Base-by-base conservation (phyloP, 2,113 vertebrate species). In the Salvelinus alpinus region DNA sequence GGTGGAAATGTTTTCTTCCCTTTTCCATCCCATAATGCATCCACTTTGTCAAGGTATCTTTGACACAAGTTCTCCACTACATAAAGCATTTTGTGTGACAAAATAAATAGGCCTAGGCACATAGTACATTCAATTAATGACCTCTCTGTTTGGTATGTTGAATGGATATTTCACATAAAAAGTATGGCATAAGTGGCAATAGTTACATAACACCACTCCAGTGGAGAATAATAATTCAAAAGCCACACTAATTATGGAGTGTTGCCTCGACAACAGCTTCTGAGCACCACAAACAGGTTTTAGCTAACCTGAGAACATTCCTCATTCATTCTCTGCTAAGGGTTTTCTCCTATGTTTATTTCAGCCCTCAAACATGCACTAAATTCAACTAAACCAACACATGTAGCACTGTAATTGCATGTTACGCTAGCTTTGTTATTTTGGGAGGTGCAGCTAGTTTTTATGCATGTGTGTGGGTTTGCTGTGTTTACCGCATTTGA, bases 331-430 rank as follows among this genome's bases (percentile, higher is more conserved):
- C 54, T 57, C 20, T 14, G 13, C 20, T 4, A 20, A 18, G 5
- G 18, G 18, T 4, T 18, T 57, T 4, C 20, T 57, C 14, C 18
- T 64, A 79, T 79, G 9, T 44, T 83, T 83, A 75, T 65, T 25
- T 25, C 24, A 59, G 64, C 65, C 72, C 66, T 80, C 62, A 72
- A 73, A 82, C 73, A 64, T 51, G 75, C 75, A 70, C 69, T 2
- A 59, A 70, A 72, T 79, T 84, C 78, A 70, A 22, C 85, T 57
- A 14, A 57, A 84, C 20, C 67, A 51, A 34, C 60, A n/a, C 27
- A 70, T 75, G 78, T 86, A 84, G 59, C 54, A 22, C 67, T 44
- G 38, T 44, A 44, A 44, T 44, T 44, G 9, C 38, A 44, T 44
- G 38, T 44, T 11, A 44, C 2, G 9, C 38, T 12, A 44, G 38